Conservation (phyloP, 1,140 invertebrate genomes). For the Tetramorium alpestre region DNA sequence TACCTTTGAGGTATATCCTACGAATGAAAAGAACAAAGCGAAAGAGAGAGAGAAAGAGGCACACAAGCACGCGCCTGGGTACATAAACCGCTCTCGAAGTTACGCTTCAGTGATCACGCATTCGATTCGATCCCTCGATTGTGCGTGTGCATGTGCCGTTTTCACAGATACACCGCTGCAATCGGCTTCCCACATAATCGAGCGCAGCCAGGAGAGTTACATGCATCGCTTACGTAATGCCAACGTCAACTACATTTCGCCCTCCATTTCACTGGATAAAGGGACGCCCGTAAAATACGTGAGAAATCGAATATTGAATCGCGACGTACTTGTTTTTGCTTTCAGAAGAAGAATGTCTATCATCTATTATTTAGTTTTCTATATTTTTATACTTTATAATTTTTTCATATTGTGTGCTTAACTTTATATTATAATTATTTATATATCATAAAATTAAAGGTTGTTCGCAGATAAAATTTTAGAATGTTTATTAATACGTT, state of each 20-base stretch:
- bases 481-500: neutral
- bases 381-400: neutral
- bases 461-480: neutral
- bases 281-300: neutral
- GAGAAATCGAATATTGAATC: constrained; percentile 22
- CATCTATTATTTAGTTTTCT: neutral
- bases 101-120: constrained; percentile 75
- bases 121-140: constrained; percentile 69
- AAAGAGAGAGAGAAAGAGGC: constrained; percentile 1
- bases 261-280: constrained; percentile 53
- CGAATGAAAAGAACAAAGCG: neutral
- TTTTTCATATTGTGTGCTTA: neutral
- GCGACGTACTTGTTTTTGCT: neutral
- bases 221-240: constrained; percentile 76
- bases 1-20: constrained; percentile 40
- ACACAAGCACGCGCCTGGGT: neutral
- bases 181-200: constrained; percentile 76
- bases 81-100: constrained; percentile 63
- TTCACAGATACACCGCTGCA: constrained; percentile 60
- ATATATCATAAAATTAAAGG: neutral
- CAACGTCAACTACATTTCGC: constrained; percentile 67
- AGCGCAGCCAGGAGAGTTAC: constrained; percentile 67
- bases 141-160: constrained; percentile 54
- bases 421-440: neutral
- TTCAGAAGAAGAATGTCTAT: neutral